Conservation (phyloP, 2,888 invertebrate species). For the Pammene aurita region DNA sequence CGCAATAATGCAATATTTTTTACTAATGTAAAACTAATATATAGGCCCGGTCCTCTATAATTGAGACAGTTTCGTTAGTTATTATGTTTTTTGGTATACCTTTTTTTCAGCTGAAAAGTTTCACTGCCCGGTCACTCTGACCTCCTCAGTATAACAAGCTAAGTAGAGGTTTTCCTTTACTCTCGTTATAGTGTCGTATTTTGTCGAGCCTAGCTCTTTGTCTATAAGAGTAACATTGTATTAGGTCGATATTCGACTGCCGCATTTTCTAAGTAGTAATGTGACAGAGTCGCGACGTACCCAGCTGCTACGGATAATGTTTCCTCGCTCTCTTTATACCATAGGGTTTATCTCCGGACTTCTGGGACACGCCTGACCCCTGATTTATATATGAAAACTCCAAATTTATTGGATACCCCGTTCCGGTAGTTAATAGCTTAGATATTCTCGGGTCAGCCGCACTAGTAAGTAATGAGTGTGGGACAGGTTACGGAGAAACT, state of each 20-base stretch:
- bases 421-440: constrained; percentile 70
- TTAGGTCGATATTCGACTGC: constrained; percentile 50
- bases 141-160: too few relatives aligned
- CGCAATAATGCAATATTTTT: too few relatives aligned
- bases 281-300: constrained; percentile 65
- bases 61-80: too few relatives aligned
- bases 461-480: constrained; percentile 68
- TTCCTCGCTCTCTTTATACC: constrained; percentile 61
- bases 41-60: too few relatives aligned
- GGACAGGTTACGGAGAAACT: constrained; percentile 57
- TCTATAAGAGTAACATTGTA: too few relatives aligned
- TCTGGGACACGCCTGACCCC: constrained; percentile 63
- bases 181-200: too few relatives aligned
- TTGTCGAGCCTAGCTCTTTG: too few relatives aligned
- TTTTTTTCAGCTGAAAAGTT: too few relatives aligned
- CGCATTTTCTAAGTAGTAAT: constrained; percentile 69
- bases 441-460: constrained; percentile 69
- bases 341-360: constrained; percentile 67
- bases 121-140: too few relatives aligned
- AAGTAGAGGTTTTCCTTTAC: too few relatives aligned
- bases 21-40: too few relatives aligned
- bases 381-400: constrained; percentile 76
- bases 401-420: constrained; percentile 67
- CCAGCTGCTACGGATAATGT: constrained; percentile 69
- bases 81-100: too few relatives aligned